Base-by-base conservation (phyloP, 2,888 invertebrate genomes). In the Limnephilus lunatus region DNA sequence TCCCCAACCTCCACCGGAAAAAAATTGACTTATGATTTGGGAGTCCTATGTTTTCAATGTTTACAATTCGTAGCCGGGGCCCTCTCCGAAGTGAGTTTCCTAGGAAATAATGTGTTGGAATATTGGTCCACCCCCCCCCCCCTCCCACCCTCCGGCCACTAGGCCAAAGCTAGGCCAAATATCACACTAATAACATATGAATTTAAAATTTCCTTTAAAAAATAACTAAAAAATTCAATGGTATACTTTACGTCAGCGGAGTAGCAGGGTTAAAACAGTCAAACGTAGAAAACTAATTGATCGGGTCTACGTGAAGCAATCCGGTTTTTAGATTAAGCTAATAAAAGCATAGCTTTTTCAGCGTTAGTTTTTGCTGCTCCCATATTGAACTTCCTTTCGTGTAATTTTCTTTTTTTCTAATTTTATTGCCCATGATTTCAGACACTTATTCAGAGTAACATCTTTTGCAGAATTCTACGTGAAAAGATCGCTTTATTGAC, bases 401-500 rank as follows among this genome's bases (percentile, higher is more conserved):
- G 9, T 44, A 85, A 35, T 7, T n/a, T 39, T 25, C 35, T 39
- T 15, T 25, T 1, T 83, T 83, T 19, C 32, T 5, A 1, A 86
- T 44, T 44, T 0, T n/a, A 30, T 68, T 68, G 19, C 5, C 25
- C 7, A 68, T 25, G 4, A 68, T 25, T 85, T 25, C 15, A 85
- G 85, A 85, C 48, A 44, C 11, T 44, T 7, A 86, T 30, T 25
- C 5, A 14, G n/a, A 48, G 86, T 30, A 30, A 44, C 14, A 95
- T 48, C 94, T 97, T 0, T 94, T 97, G 86, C 94, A 94, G 30
- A 95, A 95, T 81, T 97, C 97, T 94, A 95, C 94, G 88, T 97
- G 97, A 96, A 96, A 96, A 83, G 95, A 95, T 31, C 91, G 94
- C 53, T 93, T 94, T 12, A 96, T 97, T 93, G 95, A 97, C 92